A percentile compares a stretch with the other conserved stretches of the same genome.
Conservation (phyloP, 1,140 invertebrate species). For the Helicoverpa armigera region DNA sequence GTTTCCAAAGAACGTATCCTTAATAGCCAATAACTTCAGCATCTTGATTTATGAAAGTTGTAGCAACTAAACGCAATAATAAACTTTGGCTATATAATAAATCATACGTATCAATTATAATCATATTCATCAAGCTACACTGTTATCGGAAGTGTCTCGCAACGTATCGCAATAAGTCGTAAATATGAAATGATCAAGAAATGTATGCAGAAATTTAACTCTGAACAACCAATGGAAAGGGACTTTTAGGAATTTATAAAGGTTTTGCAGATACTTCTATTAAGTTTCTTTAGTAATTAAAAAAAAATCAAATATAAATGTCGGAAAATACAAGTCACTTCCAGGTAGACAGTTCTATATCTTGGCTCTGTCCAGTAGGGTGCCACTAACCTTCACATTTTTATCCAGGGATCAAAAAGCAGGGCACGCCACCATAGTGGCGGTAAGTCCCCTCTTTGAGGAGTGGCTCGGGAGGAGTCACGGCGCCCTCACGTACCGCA, state of each 20-base stretch:
- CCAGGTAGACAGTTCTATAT: conserved; percentile 56
- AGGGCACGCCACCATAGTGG: too few relatives aligned
- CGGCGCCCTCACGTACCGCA: too few relatives aligned
- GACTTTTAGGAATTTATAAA: not conserved
- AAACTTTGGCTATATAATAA: conserved; percentile 17
- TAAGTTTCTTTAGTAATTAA: too few relatives aligned
- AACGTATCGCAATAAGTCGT: conserved; percentile 17
- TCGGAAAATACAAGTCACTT: conserved; percentile 30
- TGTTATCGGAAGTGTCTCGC: conserved; percentile 33
- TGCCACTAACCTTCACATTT: conserved; percentile 68
- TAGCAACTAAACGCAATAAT: conserved; percentile 1
- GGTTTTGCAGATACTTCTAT: not conserved
- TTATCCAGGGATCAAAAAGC: conserved; percentile 77
- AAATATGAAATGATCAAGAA: conserved; percentile 15
- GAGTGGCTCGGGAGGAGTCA: too few relatives aligned
- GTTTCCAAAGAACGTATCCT: not conserved
- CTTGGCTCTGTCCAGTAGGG: conserved; percentile 64
- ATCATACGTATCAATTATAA: conserved; percentile 34
- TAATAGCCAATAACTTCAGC: not conserved
- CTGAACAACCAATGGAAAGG: not conserved
- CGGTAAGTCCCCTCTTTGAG: too few relatives aligned
- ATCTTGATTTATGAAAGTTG: not conserved
- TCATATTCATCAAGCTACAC: conserved; percentile 28
- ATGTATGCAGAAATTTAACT: conserved; percentile 25
- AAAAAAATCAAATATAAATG: too few relatives aligned